Base-by-base conservation (phyloP, 2,113 vertebrate species). In the Pontoporia blainvillei region DNA sequence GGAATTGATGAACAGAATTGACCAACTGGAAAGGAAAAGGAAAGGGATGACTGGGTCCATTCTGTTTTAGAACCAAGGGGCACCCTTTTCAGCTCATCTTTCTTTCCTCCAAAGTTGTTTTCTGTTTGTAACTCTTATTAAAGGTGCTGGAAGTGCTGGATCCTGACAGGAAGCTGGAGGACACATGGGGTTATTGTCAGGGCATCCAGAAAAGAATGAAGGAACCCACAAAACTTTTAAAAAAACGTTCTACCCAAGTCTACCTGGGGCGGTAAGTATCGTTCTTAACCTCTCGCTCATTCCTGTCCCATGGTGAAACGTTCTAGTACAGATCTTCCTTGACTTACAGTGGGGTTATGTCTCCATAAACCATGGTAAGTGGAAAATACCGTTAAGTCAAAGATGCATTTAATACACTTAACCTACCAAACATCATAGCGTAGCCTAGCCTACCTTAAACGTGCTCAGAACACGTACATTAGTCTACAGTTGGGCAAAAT, bases 101-200 rank as follows among this genome's bases (percentile, higher is more conserved):
- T 57, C 76, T 84, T 17, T 18, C 31, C 34, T 66, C 34, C 18
- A 75, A 89, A 18, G 23, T 44, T 21, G 0, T 76, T 95, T 94
- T 92, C 78, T 97, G 46, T 90, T 59, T 91, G 36, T 93, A 99
- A 99, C 97, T 99, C 91, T 98, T 99, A 94, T 61, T 98, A 57
- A 97, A 98, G 76, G 98, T 98, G 49, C 91, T 98, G 73, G 98
- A 97, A 21, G 59, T 99, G 76, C 95, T 99, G 44, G 98, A 98
- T 84, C 99, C 99, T 25, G 97, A 98, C 41, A 97, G 98, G 97
- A 93, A 91, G 20, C 59, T 97, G 84, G 96, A 95, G 64, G 97
- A 94, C 71, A 25, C 59, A 0, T 94, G 96, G 97, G 89, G 91
- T 95, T 75, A 49, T 62, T 93, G 91, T 95, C 69, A 76, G 46